These are phyloP conservation scores for Oryzias dopingdopingensis DNA, from an alignment of 2,797 vertebrate genomes.

Conservation along the genomic window DNA sequence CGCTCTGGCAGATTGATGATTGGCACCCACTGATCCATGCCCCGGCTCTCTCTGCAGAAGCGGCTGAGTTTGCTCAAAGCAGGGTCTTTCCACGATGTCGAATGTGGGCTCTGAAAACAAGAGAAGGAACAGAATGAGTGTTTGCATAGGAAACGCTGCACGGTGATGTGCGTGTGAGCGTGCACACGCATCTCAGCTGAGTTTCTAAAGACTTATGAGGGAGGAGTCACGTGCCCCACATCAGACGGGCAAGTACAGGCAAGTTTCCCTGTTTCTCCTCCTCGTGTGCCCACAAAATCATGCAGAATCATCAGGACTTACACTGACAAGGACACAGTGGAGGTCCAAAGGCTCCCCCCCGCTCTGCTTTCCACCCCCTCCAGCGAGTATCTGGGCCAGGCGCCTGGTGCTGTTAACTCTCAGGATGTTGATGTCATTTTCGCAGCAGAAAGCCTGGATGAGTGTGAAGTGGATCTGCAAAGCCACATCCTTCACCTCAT, in stretches of 20 bases:
- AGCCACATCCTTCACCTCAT: slow-evolving; percentile 88
- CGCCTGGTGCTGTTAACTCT: slow-evolving; percentile 88
- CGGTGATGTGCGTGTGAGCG: not conserved
- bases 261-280: slow-evolving; percentile 45
- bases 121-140: not conserved
- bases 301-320: slow-evolving; percentile 63
- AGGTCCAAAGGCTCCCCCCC: slow-evolving; percentile 86
- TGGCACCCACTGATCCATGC: slow-evolving; percentile 96
- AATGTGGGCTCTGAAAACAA: slow-evolving; percentile 84
- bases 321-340: slow-evolving; percentile 93
- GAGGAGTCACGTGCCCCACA: slow-evolving; percentile 37
- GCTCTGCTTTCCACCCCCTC: slow-evolving; percentile 53
- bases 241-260: slow-evolving; percentile 50
- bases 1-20: slow-evolving; percentile 95
- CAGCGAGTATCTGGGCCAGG: slow-evolving; percentile 83
- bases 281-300: slow-evolving; percentile 3
- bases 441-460: slow-evolving; percentile 95
- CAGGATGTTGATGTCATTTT: slow-evolving; percentile 94
- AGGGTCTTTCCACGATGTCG: slow-evolving; percentile 88
- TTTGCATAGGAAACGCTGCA: not conserved
- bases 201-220: slow-evolving; percentile 47
- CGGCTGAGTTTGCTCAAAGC: slow-evolving; percentile 91
- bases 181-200: slow-evolving; percentile 1
- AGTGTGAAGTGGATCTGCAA: slow-evolving; percentile 97
- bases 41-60: slow-evolving; percentile 94